A percentile compares a stretch with the other conserved stretches of the same genome.
Conservation (phyloP, 2,797 vertebrate species). For the Poeciliopsis paucimaculata region DNA sequence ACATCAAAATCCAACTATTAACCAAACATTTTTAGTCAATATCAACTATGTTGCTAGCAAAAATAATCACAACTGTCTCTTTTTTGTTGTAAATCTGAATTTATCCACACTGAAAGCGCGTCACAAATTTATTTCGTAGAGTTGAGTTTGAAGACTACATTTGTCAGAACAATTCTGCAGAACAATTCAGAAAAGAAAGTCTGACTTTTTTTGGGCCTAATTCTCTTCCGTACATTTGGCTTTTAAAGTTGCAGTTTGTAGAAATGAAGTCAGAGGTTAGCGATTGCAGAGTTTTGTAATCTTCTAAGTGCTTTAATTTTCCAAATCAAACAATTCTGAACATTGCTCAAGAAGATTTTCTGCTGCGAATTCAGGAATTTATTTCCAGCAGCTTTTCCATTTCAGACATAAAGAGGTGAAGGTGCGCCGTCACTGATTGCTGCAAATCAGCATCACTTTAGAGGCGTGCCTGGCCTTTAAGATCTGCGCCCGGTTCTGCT, state of each 20-base stretch:
- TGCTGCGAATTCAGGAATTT: not conserved
- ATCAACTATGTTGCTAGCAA: too few relatives aligned
- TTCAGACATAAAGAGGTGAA: not conserved
- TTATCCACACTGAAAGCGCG: too few relatives aligned
- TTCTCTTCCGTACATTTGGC: not conserved
- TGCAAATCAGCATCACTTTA: slow-evolving; percentile 37
- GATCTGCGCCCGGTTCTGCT: slow-evolving; percentile 44
- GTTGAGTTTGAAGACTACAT: too few relatives aligned
- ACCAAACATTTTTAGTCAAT: too few relatives aligned
- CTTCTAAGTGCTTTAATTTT: not conserved
- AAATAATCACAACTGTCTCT: too few relatives aligned
- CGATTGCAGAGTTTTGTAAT: not conserved
- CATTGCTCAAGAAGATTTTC: not conserved
- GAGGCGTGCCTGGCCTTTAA: slow-evolving; percentile 70
- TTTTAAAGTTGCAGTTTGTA: not conserved
- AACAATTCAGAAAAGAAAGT: too few relatives aligned
- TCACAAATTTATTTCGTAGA: too few relatives aligned
- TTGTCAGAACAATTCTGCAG: too few relatives aligned
- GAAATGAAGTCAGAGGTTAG: not conserved
- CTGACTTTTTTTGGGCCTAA: too few relatives aligned
- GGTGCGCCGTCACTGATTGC: slow-evolving; percentile 31
- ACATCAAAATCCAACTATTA: too few relatives aligned
- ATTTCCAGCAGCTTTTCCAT: not conserved
- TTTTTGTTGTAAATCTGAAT: too few relatives aligned
- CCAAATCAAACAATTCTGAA: not conserved